Conservation (phyloP, 2,797 vertebrate species). For the Oreortyx pictus region DNA sequence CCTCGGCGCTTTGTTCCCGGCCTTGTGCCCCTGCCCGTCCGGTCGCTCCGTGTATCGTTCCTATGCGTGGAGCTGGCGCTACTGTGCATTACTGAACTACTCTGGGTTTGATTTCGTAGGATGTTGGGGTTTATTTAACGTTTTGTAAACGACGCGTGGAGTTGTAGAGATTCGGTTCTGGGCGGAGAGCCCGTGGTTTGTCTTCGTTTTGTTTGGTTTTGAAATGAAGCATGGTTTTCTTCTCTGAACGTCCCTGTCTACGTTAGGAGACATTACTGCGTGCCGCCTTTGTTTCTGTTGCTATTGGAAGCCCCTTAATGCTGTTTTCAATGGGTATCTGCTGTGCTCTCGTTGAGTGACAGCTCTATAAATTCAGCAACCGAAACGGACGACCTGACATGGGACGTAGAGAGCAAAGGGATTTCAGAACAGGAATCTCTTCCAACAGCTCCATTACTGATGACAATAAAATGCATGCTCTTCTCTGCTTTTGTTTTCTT, state of each 20-base stretch:
- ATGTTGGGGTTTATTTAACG: background rate
- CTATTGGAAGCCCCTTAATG: background rate
- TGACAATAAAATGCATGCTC: background rate
- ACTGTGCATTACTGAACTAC: background rate
- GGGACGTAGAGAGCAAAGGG: background rate
- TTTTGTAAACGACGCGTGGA: background rate
- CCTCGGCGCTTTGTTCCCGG: conserved; percentile 27
- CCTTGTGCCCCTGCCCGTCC: background rate
- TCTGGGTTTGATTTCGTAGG: background rate
- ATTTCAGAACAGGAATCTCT: background rate
- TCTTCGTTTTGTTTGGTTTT: background rate
- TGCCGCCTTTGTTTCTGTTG: background rate
- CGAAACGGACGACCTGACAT: background rate
- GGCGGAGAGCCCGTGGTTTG: background rate
- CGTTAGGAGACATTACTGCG: background rate
- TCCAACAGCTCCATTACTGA: fast-evolving
- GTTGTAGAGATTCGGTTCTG: background rate
- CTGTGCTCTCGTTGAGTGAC: background rate
- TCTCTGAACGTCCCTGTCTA: background rate
- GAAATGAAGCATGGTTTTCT: background rate
- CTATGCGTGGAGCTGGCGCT: background rate
- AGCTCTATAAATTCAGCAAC: background rate
- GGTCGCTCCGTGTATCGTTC: background rate
- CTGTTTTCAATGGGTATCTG: background rate
- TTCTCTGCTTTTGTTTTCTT: fast-evolving